These are phyloP conservation scores for Potamarius usumacintae DNA, from an alignment of 2,113 vertebrate species.

Conservation along the genomic window DNA sequence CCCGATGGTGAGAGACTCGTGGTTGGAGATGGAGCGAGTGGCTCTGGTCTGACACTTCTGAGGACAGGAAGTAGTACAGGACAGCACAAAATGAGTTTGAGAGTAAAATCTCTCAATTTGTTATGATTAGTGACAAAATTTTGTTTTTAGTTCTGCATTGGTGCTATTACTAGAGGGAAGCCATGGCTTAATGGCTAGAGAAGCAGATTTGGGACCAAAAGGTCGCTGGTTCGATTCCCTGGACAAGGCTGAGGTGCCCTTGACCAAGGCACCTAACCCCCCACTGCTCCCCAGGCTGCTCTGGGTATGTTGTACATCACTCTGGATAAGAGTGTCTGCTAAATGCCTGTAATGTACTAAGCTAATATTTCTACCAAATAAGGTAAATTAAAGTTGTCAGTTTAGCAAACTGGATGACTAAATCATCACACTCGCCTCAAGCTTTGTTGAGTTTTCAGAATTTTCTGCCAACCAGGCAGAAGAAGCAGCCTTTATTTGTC, in stretches of 20 bases:
- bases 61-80: background rate
- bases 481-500: too few species aligned
- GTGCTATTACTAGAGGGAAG: background rate
- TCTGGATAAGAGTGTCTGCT: too few species aligned
- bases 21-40: conserved; percentile 34
- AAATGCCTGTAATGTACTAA: background rate
- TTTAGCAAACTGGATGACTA: background rate
- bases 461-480: background rate
- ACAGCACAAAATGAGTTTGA: background rate
- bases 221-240: too few species aligned
- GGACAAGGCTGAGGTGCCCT: too few species aligned
- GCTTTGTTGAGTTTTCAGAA: background rate
- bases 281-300: too few species aligned
- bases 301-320: too few species aligned
- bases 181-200: too few species aligned
- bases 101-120: background rate
- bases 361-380: background rate
- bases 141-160: background rate
- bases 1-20: conserved; percentile 27
- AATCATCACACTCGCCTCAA: background rate
- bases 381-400: background rate
- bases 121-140: background rate
- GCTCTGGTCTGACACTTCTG: conserved; percentile 35
- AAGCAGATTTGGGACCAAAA: too few species aligned
- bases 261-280: too few species aligned